These are phyloP conservation scores for Hexactinellida sp. DNA, from an alignment of 37 sponge, comb jelly and placozoan species.

Conservation along the genomic window DNA sequence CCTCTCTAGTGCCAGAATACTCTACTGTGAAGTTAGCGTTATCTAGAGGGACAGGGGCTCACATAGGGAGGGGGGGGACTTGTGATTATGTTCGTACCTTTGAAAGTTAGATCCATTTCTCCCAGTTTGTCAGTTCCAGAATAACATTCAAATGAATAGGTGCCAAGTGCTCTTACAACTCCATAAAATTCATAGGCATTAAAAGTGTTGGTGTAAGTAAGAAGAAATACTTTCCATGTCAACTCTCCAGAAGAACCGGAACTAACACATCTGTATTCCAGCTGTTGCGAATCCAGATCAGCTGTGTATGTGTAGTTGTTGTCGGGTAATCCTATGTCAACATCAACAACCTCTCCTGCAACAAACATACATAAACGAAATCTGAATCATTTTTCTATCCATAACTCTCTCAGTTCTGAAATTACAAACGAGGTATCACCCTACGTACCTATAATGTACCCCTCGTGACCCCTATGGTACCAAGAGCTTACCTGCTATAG, in stretches of 20 bases:
- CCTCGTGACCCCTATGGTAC: no score
- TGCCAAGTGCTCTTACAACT: not conserved
- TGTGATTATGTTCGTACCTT: not conserved
- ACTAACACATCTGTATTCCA: not conserved
- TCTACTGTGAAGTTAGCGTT: not conserved
- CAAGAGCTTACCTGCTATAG: no score
- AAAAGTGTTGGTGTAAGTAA: not conserved
- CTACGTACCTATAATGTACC: no score
- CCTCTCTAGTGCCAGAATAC: not conserved
- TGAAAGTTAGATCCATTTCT: not conserved
- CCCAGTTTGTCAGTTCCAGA: not conserved
- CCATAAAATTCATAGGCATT: constrained; percentile 4
- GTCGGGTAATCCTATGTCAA: not conserved
- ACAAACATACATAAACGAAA: no score
- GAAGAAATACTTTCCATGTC: not conserved
- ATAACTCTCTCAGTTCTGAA: no score
- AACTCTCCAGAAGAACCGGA: not conserved
- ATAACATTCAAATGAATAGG: not conserved
- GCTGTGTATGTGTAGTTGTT: not conserved
- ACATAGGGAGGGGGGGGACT: no score
- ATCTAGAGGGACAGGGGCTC: no score
- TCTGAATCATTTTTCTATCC: no score
- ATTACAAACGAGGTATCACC: no score
- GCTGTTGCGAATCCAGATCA: not conserved
- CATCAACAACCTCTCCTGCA: not conserved